A percentile compares a stretch with the other conserved stretches of the same genome.
phyloP scores from a whole-genome alignment of 2,888 invertebrate genomes.

The Sphaeridia pumilis region DNA sequence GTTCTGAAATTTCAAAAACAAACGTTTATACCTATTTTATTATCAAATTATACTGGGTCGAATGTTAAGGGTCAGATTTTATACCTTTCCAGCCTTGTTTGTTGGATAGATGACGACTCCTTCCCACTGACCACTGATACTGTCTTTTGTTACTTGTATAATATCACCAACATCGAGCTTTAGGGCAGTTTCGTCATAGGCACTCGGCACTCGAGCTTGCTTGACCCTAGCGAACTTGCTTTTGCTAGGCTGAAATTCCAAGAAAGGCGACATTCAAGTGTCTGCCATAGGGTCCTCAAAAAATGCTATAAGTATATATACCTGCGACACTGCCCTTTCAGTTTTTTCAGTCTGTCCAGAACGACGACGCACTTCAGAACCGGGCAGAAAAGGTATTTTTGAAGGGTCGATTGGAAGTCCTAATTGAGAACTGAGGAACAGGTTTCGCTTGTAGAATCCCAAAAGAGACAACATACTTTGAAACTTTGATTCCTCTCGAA shows the following conservation, averaged over 20 bases:
- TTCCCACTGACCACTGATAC: conserved; percentile 89
- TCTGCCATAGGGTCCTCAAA: too few species aligned
- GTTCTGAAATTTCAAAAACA: conserved; percentile 13
- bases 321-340: too few species aligned
- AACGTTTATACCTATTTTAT: not conserved
- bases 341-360: too few species aligned
- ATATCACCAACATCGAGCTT: conserved; percentile 87
- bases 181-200: conserved; percentile 89
- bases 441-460: conserved; percentile 33
- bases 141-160: conserved; percentile 85
- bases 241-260: conserved; percentile 77
- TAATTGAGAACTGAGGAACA: conserved; percentile 11
- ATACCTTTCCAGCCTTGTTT: conserved; percentile 54
- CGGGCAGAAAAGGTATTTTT: not conserved
- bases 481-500: conserved; percentile 31
- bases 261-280: too few species aligned
- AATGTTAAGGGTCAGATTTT: not conserved
- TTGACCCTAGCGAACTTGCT: conserved; percentile 81
- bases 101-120: conserved; percentile 84
- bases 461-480: conserved; percentile 25
- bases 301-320: too few species aligned
- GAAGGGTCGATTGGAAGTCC: not conserved
- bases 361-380: too few species aligned
- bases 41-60: not conserved
- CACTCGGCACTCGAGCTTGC: conserved; percentile 86